Conservation (phyloP, 2,888 invertebrate genomes). For the Phortica okadai region DNA sequence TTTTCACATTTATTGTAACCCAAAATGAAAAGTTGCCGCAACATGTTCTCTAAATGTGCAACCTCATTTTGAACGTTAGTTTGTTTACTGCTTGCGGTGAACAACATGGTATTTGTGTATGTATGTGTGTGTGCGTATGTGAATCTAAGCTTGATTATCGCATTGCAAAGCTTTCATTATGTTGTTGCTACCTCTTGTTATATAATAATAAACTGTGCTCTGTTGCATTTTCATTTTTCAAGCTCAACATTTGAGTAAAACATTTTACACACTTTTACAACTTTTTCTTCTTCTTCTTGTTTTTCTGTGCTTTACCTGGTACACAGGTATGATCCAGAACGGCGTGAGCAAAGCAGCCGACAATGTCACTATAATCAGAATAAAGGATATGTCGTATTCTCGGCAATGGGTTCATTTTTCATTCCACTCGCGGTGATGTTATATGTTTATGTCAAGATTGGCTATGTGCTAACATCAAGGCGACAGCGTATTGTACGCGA, state of each 20-base stretch:
- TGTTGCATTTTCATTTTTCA: conserved; percentile 20
- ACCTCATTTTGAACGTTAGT: conserved; percentile 10
- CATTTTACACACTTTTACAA: neutral
- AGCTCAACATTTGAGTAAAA: neutral
- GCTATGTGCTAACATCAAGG: conserved; percentile 87
- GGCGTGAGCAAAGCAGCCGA: conserved; percentile 79
- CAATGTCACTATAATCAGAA: conserved; percentile 93
- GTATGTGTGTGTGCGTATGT: conserved; percentile 13
- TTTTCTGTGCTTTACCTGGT: conserved; percentile 20
- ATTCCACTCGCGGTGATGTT: conserved; percentile 96
- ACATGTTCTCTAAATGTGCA: conserved; percentile 26
- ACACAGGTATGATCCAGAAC: conserved; percentile 84
- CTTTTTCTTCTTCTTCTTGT: neutral
- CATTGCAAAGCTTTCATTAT: conserved; percentile 30
- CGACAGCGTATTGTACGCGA: conserved; percentile 84
- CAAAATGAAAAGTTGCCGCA: conserved; percentile 11
- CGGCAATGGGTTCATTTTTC: conserved; percentile 97
- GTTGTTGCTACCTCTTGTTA: conserved; percentile 24
- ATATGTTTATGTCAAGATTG: conserved; percentile 94
- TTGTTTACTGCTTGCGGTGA: conserved; percentile 11
- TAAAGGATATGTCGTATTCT: conserved; percentile 94
- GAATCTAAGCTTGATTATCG: conserved; percentile 35
- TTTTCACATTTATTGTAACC: neutral
- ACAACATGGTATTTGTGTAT: neutral
- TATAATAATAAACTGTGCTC: conserved; percentile 24